A percentile compares a stretch with the other conserved stretches of the same genome.
These are phyloP conservation scores for Acholoe squamosa DNA, from an alignment of 2,888 invertebrate genomes.

Conservation along the genomic window DNA sequence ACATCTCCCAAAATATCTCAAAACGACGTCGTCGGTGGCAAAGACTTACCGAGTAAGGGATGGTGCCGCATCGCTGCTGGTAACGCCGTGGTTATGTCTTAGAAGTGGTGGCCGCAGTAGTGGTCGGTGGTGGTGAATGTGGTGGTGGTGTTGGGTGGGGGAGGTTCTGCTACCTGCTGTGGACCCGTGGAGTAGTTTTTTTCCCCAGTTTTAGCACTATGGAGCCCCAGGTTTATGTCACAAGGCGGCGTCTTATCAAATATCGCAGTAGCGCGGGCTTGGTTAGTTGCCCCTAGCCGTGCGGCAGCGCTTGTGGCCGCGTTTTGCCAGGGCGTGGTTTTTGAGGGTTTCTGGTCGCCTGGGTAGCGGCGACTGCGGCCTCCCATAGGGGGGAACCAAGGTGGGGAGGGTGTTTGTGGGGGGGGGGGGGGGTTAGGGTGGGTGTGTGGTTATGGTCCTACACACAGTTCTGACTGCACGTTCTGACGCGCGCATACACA, in stretches of 20 bases:
- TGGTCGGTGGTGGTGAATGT: slow-evolving; percentile 4
- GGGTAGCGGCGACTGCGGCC: slow-evolving; percentile 45
- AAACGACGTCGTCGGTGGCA: not conserved
- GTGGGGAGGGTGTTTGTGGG: not conserved
- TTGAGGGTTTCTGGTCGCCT: slow-evolving; percentile 61
- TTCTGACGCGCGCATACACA: slow-evolving; percentile 20
- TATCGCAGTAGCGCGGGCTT: slow-evolving; percentile 20
- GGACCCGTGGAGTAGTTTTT: not conserved
- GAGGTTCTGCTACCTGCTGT: not conserved
- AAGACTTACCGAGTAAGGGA: slow-evolving; percentile 49
- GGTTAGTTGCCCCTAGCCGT: slow-evolving; percentile 48
- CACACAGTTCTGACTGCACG: slow-evolving; percentile 21
- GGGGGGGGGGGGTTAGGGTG: not conserved
- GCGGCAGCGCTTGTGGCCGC: slow-evolving; percentile 55
- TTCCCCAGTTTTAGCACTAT: not conserved
- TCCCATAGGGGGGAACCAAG: slow-evolving; percentile 10
- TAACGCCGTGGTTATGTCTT: slow-evolving; percentile 11
- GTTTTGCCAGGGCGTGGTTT: slow-evolving; percentile 61
- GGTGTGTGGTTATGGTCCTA: slow-evolving; percentile 44
- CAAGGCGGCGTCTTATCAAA: slow-evolving; percentile 49
- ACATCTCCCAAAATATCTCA: too few relatives aligned
- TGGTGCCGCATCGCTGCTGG: slow-evolving; percentile 57
- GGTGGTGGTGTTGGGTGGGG: not conserved
- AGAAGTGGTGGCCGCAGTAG: slow-evolving; percentile 2
- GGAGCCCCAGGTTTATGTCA: not conserved